phyloP scores from a whole-genome alignment of 2,113 vertebrate species.

The Myrmecobius fasciatus region DNA sequence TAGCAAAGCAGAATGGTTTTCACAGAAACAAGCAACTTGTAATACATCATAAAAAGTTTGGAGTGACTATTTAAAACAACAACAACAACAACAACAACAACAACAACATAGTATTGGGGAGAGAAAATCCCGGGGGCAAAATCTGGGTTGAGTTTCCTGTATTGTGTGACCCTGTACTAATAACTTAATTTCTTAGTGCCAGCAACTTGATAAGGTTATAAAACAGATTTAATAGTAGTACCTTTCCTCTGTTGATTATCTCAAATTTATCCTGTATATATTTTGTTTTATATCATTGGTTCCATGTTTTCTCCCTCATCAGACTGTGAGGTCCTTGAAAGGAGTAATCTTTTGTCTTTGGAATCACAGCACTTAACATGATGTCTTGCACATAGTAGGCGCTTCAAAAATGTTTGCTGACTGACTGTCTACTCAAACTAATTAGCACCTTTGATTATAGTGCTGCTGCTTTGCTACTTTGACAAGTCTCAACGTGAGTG shows the following conservation, averaged over 20 bases:
- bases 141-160: background rate
- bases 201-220: background rate
- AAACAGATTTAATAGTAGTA: background rate
- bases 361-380: background rate
- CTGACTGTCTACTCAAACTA: background rate
- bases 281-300: background rate
- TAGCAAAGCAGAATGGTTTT: background rate
- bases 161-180: background rate
- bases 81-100: no score
- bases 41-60: background rate
- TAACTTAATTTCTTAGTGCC: background rate
- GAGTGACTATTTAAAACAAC: background rate
- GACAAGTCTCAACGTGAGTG: conserved; percentile 75
- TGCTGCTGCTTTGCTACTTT: conserved; percentile 61
- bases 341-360: no score
- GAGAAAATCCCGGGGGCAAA: background rate
- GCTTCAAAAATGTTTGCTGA: background rate
- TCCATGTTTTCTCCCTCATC: background rate
- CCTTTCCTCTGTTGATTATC: background rate
- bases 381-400: background rate
- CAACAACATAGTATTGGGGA: background rate
- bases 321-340: background rate
- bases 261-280: background rate
- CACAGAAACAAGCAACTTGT: background rate
- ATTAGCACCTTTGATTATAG: conserved; percentile 50